Percentiles rank a stretch among this genome's conserved stretches.
phyloP scores from a whole-genome alignment of 2,113 vertebrate species.

The Guaruba guarouba region DNA sequence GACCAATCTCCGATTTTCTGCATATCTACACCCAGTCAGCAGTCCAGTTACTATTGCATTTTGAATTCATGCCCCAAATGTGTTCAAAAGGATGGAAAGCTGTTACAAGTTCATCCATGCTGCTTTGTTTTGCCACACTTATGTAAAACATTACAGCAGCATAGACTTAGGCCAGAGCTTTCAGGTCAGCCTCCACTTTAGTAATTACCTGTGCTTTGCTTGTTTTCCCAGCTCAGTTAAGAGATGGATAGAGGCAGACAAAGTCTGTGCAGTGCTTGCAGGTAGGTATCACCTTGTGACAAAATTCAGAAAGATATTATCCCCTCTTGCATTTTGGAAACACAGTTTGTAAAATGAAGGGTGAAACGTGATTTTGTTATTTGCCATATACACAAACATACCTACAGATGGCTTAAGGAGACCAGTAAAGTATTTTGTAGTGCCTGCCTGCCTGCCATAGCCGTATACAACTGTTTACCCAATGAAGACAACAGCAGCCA shows the following conservation, averaged over 20 bases:
- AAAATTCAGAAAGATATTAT: not conserved
- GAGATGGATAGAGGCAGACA: not conserved
- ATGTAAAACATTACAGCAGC: not conserved
- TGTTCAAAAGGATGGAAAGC: not conserved
- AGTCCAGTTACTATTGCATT: not conserved
- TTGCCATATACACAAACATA: not conserved
- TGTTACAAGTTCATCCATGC: not conserved
- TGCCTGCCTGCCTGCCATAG: not conserved
- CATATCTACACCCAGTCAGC: not conserved
- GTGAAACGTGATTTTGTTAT: not conserved
- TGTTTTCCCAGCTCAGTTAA: not conserved
- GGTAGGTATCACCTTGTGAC: accelerated
- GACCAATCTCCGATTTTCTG: not conserved
- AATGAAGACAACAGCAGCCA: not conserved
- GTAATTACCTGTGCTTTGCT: not conserved
- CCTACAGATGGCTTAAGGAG: too few species aligned
- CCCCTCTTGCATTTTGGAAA: not conserved
- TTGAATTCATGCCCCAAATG: not conserved
- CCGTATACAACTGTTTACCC: accelerated
- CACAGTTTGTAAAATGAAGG: accelerated
- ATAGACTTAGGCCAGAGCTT: not conserved
- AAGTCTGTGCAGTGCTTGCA: not conserved
- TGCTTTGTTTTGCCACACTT: not conserved
- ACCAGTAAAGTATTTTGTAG: not conserved
- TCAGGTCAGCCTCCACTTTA: not conserved